Base-by-base conservation (phyloP, 2,888 invertebrate genomes). In the Mycalesis mineus region DNA sequence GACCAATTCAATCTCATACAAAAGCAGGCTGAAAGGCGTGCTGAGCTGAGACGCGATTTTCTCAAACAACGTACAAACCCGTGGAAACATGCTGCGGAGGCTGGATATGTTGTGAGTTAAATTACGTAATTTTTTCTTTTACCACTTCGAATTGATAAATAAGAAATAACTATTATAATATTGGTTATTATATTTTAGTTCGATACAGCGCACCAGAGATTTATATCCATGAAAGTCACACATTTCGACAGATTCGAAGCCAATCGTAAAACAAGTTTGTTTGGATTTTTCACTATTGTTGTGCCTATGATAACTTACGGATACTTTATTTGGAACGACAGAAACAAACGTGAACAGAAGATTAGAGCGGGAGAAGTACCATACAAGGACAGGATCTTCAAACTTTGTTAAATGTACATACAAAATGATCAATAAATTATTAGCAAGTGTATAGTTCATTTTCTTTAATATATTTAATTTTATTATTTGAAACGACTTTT, bases 181-280 rank as follows among this genome's bases (percentile, higher is more conserved):
- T 7, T 22, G 15, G 28, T 53, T 47, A 56, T 33, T 58, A 45
- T 72, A 55, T 92, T 92, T 65, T 83, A 97, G 97, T 95, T 96
- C 77, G 97, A 97, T 80, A 84, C 93, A n/a, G 94, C 93, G 8
- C 65, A 96, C 2, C 93, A 95, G 70, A 92, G 95, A 53, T 96
- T 92, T 74, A 87, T 92, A 74, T 91, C 96, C 0, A 92, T 96
- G 93, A 92, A 92, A 77, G 91, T 91, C 0, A 91, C 91, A 7
- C 83, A 91, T 51, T 91, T 88, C 63, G 93, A 95, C 0, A 87
- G 92, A 71, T 96, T 95, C 74, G 91, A 91, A 71, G 92, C 95
- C 0, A 94, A 92, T 29, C 82, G 85, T 0, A 92, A 87, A 62
- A 91, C 92, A 3, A 81, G 91, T 58, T 65, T 90, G 39, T 75